Evolutionary conservation across 2,113 vertebrate genomes (phyloP).

Genomic region (Opisthocomus hoazin): DNA sequence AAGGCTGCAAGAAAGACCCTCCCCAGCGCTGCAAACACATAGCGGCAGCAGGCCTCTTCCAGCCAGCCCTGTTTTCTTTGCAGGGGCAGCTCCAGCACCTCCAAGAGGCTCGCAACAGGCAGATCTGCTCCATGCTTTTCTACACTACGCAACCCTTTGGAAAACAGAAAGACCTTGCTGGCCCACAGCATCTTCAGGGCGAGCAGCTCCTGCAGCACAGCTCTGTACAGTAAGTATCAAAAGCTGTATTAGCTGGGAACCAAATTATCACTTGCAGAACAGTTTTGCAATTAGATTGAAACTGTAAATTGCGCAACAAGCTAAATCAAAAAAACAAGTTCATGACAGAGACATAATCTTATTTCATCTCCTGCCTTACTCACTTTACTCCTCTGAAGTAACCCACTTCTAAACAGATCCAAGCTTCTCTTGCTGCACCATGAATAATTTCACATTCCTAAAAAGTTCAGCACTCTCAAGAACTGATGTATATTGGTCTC

Average conservation of each 20-base stretch:
- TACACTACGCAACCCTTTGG: neutral
- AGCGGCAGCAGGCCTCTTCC: neutral
- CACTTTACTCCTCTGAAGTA: neutral
- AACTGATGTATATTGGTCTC: neutral
- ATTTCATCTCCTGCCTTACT: neutral
- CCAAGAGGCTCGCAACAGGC: rapidly evolving
- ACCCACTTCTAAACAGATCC: neutral
- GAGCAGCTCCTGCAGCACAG: neutral
- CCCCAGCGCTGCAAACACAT: neutral
- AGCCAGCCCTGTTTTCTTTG: neutral
- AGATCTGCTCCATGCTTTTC: neutral
- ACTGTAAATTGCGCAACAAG: slow-evolving; percentile 47
- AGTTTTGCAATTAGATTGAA: slow-evolving; percentile 40
- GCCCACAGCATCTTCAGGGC: neutral
- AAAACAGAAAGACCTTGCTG: neutral
- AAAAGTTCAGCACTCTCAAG: neutral
- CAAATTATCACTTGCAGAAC: slow-evolving; percentile 10
- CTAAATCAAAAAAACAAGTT: slow-evolving; percentile 1
- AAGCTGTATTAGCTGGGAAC: neutral
- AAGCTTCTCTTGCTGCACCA: neutral
- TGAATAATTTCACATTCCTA: neutral
- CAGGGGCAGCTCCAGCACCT: neutral
- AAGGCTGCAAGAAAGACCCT: neutral
- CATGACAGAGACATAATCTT: neutral
- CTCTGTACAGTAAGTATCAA: neutral